Evolutionary conservation across 2,888 invertebrate species (phyloP), one percentile per base, ranked within the genome.

Genomic region (Nymphalis c-album): DNA sequence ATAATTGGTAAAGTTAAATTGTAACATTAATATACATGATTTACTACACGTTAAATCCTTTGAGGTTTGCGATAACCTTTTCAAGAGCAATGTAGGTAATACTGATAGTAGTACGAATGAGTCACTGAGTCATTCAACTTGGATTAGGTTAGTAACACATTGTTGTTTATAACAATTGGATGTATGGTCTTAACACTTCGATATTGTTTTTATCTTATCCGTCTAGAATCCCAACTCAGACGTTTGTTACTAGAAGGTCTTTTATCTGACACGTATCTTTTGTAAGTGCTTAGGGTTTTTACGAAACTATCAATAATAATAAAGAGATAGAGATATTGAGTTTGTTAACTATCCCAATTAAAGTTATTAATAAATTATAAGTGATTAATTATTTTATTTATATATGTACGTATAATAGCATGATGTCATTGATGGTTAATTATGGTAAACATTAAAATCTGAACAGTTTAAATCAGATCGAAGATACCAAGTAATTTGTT

Each of bases 61-160:
- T 70, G 63, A 78, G 75, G 76, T 76, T 77, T 76, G 69, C 76
- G 78, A 77, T 81, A 87, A 87, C 88, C 90, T 89, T 88, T 86
- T 75, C 82, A 87, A 86, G 86, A 85, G 85, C 83, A 82, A 78
- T 68, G 64, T 63, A 60, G 64, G 13, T 48, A 64, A 78, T 78
- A 62, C 70, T 18, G 17, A 82, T 85, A 83, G 82, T 80, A 82
- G 84, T 40, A 85, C 84, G 81, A 81, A 67, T 88, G 88, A 88
- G 74, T 88, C 88, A 89, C 71, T 72, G 71, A 88, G 90, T 89
- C 90, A 86, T 89, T 89, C 88, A 88, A 89, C 89, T 73, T 62
- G 47, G 18, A 45, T 61, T 63, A 69, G 55, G 70, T 65, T 69
- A 70, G 40, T 65, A 62, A 71, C 48, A 68, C 70, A 71, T 65